A percentile compares a stretch with the other conserved stretches of the same genome.
These are phyloP conservation scores for Epirrita christyi DNA, from an alignment of 2,888 invertebrate genomes.

Conservation along the genomic window DNA sequence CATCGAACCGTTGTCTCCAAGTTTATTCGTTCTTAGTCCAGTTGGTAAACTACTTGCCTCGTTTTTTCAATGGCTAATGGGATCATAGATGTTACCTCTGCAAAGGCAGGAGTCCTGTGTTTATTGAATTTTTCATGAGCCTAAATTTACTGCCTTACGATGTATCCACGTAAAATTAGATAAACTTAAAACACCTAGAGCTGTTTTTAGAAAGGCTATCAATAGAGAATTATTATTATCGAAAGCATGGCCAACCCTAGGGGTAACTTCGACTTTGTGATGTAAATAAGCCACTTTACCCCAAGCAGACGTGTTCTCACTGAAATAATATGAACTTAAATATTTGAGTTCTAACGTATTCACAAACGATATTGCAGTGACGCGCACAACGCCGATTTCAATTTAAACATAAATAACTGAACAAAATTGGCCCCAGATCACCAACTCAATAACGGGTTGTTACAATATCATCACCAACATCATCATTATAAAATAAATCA, in stretches of 20 bases:
- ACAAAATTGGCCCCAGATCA: no score
- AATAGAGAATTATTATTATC: slow-evolving; percentile 27
- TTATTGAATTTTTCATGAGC: neutral
- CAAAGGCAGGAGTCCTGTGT: neutral
- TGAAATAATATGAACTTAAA: slow-evolving; percentile 53
- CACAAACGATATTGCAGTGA: neutral
- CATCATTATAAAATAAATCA: no score
- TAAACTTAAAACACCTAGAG: neutral
- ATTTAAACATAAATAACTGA: no score
- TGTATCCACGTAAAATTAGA: neutral
- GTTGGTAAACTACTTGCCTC: no score
- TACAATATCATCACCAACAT: no score
- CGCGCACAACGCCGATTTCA: no score
- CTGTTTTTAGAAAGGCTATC: neutral
- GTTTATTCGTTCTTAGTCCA: neutral
- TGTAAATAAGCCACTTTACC: slow-evolving; percentile 73
- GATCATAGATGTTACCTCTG: neutral
- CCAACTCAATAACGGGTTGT: no score
- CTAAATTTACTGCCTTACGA: neutral
- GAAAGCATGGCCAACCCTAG: slow-evolving; percentile 41
- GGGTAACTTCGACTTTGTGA: slow-evolving; percentile 74
- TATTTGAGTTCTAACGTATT: slow-evolving; percentile 9
- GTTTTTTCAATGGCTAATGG: neutral
- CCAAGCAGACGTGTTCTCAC: slow-evolving; percentile 60
- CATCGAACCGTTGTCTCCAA: no score